Conservation (phyloP, 2,888 invertebrate species). For the Amiota minor region DNA sequence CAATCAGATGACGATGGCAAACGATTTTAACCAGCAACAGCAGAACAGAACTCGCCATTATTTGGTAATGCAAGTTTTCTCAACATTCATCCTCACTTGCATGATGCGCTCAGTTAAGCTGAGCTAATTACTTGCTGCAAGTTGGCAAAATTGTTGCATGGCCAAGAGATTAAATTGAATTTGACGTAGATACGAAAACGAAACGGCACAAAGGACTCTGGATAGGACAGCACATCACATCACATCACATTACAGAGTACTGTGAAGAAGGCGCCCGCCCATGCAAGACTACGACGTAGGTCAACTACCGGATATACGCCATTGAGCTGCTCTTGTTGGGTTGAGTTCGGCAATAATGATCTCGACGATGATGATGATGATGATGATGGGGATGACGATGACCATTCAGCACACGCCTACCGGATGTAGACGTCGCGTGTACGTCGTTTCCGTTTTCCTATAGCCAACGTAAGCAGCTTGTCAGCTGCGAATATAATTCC, state of each 20-base stretch:
- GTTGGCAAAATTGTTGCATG: constrained; percentile 67
- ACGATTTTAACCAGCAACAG: background rate
- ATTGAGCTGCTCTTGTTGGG: constrained; percentile 7
- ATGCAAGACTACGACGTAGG: background rate
- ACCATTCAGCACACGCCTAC: constrained; percentile 31
- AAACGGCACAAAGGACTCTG: too few relatives aligned
- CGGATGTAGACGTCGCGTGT: constrained; percentile 62
- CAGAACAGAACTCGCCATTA: background rate
- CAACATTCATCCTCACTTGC: background rate
- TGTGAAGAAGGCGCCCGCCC: too few relatives aligned
- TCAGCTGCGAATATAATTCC: background rate
- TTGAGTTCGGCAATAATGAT: constrained; percentile 33
- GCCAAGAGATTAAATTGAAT: constrained; percentile 67
- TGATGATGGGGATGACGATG: too few relatives aligned
- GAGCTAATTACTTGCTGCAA: constrained; percentile 69
- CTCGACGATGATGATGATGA: constrained; percentile 26
- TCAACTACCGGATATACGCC: constrained; percentile 25
- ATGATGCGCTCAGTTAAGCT: constrained; percentile 48
- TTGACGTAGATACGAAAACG: constrained; percentile 43
- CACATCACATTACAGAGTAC: too few relatives aligned
- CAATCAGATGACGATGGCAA: constrained; percentile 37
- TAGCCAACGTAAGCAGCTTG: constrained; percentile 4
- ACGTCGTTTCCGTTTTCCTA: constrained; percentile 60
- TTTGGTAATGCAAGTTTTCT: too few relatives aligned
- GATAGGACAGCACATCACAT: too few relatives aligned